Percentiles rank a stretch among this genome's conserved stretches.
phyloP scores from a whole-genome alignment of 2,113 vertebrate species.

The Lycaon pictus region DNA sequence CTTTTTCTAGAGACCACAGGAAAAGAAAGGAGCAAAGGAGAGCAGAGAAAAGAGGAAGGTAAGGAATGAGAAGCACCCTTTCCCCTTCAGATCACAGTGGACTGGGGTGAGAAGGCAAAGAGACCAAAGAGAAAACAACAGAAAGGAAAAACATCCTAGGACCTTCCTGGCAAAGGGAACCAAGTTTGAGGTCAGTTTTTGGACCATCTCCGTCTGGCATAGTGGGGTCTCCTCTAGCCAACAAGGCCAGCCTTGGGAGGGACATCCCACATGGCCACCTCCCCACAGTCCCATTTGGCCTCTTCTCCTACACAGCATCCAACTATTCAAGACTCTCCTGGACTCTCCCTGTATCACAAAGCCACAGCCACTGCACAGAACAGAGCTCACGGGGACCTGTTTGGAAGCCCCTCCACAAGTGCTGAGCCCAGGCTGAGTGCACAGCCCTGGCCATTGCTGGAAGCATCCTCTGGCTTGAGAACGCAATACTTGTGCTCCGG shows the following conservation, averaged over 20 bases:
- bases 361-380: neutral
- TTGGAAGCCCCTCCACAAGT: neutral
- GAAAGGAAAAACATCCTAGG: neutral
- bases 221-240: neutral
- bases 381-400: neutral
- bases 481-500: neutral
- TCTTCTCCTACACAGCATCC: neutral
- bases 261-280: neutral
- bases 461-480: neutral
- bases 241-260: neutral
- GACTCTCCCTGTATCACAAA: rapidly evolving
- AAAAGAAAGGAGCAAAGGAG: neutral
- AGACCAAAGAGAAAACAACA: neutral
- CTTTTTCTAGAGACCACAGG: rapidly evolving
- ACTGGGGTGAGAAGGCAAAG: neutral
- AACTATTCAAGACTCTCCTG: too few species aligned
- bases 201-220: neutral
- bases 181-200: too few species aligned
- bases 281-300: neutral
- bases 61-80: neutral
- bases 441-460: neutral
- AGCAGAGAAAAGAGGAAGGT: neutral
- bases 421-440: neutral
- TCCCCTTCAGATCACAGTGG: neutral
- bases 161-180: neutral